phyloP scores from a whole-genome alignment of 2,797 vertebrate species.

The Diceros bicornis region DNA sequence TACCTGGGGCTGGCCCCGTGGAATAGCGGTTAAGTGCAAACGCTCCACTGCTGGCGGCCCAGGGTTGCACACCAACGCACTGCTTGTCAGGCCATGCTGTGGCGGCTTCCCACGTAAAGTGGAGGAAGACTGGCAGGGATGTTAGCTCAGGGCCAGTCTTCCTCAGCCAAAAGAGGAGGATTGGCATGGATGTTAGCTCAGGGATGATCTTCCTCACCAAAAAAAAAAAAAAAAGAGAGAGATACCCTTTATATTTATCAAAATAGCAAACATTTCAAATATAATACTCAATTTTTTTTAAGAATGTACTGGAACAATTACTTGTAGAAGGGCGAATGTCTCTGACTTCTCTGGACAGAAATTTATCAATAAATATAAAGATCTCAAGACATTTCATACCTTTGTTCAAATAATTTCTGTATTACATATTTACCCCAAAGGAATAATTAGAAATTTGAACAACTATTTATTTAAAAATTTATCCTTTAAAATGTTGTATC shows the following conservation, averaged over 20 bases:
- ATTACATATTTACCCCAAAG: neutral
- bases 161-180: no score
- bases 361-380: conserved; percentile 14
- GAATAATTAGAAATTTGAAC: conserved; percentile 1
- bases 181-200: no score
- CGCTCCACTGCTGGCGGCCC: no score
- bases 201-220: no score
- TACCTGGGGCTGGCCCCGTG: no score
- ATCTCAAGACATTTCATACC: neutral
- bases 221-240: no score
- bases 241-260: neutral
- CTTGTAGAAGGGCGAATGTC: neutral
- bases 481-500: neutral
- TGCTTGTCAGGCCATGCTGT: no score
- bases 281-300: neutral
- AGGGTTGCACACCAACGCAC: no score
- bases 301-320: neutral
- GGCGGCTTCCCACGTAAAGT: no score
- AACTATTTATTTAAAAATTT: neutral
- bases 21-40: no score
- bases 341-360: conserved; percentile 21
- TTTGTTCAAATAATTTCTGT: neutral
- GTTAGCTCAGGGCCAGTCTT: no score
- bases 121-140: no score
- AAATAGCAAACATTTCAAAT: conserved; percentile 42